These are phyloP conservation scores for Nothoprocta pentlandii DNA, from an alignment of 2,113 vertebrate genomes.

Conservation along the genomic window DNA sequence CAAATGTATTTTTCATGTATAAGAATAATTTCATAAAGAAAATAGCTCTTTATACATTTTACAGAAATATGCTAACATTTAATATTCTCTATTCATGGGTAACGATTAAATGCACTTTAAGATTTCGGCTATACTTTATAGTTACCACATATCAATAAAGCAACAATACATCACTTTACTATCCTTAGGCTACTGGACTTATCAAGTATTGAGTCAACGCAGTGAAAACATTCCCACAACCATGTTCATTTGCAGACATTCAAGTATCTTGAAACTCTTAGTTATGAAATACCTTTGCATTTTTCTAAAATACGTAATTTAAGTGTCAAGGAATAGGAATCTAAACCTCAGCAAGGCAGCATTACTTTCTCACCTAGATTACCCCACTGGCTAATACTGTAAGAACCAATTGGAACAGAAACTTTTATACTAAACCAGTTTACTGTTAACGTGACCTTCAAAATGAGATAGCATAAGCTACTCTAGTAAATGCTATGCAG, in stretches of 20 bases:
- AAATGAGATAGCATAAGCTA: background rate
- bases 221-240: constrained; percentile 19
- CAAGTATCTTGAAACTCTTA: constrained; percentile 33
- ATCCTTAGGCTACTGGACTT: background rate
- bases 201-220: background rate
- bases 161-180: background rate
- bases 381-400: constrained; percentile 46
- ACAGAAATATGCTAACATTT: constrained; percentile 54
- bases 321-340: constrained; percentile 30
- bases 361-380: constrained; percentile 5
- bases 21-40: constrained; percentile 83
- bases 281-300: constrained; percentile 14
- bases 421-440: background rate
- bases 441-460: background rate
- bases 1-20: constrained; percentile 72
- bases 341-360: constrained; percentile 60
- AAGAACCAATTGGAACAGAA: constrained; percentile 14
- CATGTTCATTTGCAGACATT: constrained; percentile 35
- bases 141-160: background rate
- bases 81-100: constrained; percentile 20
- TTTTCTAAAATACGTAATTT: constrained; percentile 8
- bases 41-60: constrained; percentile 78
- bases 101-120: background rate
- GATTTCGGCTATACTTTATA: constrained; percentile 7
- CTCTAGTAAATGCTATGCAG: constrained; percentile 16